Evolutionary conservation across 2,888 invertebrate species (phyloP), one percentile per base, ranked within the genome.

Genomic region (Cryptocephalus moraei): DNA sequence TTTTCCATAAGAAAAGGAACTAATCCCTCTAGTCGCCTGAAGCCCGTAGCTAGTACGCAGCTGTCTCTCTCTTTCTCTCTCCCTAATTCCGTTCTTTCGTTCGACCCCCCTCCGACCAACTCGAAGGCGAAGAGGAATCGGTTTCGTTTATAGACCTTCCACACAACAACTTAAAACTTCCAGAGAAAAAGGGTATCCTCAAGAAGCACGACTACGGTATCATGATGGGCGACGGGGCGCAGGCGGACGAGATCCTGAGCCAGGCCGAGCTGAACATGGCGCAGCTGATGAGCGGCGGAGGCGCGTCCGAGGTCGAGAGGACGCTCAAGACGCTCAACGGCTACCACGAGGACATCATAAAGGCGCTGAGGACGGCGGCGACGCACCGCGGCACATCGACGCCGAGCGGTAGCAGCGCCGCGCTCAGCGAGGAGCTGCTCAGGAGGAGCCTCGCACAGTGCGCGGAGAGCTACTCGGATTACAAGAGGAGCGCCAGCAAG

Each of bases 141-240:
- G 84, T 87, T 62, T 85, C 87, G 48, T 87, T 89, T 73, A 86
- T 89, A 67, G 88, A 88, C 71, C 78, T 87, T 46, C 81, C 81
- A 56, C 80, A 82, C 51, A 86, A 85, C 73, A 84, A 81, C 63
- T 78, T 84, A 67, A 86, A 86, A 69, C 75, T 86, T 57, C 87
- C 89, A 61, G 91, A 91, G 74, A 91, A 91, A 73, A 92, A 91
- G 72, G 92, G 92, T 49, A 92, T 92, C 68, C 79, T 92, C 65
- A 92, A 92, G 78, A 91, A 91, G 73, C 80, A 78, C 69, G 81
- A 79, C 62, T 88, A 88, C 60, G 84, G 88, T 59, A 82, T 85
- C 59, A 81, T 84, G 60, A 77, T 81, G 60, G 75, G 75, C 59
- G 83, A 84, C 60, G 81, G 81, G 81, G 81, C 42, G 84, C 84